A percentile compares a stretch with the other conserved stretches of the same genome.
These are phyloP conservation scores for Rallus limicola DNA, from an alignment of 2,113 vertebrate genomes.

Conservation along the genomic window DNA sequence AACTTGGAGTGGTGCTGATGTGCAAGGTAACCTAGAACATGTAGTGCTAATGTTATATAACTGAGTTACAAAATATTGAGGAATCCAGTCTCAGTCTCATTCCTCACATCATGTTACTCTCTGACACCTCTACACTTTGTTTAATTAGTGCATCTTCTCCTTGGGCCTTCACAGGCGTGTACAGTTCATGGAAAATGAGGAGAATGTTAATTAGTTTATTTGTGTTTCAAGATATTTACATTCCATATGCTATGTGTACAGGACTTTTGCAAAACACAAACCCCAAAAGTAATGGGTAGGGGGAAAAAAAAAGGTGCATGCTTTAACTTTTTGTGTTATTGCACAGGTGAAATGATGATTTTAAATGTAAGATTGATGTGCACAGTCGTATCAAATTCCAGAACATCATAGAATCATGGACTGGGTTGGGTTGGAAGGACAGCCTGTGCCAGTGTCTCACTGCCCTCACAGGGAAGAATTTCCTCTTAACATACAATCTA, in stretches of 20 bases:
- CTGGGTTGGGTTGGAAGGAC: too few relatives aligned
- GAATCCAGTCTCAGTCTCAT: too few relatives aligned
- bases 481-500: too few relatives aligned
- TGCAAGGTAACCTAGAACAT: neutral
- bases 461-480: too few relatives aligned
- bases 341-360: neutral
- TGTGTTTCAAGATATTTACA: neutral
- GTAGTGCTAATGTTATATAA: neutral
- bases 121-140: neutral
- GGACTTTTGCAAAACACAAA: neutral
- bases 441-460: too few relatives aligned
- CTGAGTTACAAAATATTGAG: neutral
- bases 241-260: neutral
- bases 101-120: neutral
- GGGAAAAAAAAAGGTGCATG: neutral
- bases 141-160: neutral
- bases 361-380: neutral
- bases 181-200: neutral
- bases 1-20: neutral
- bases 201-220: neutral
- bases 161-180: neutral
- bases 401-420: neutral
- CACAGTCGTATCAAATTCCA: neutral
- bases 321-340: neutral
- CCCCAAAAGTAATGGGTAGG: neutral